Conservation (phyloP, 2,888 invertebrate genomes). For the Oscheius onirici region DNA sequence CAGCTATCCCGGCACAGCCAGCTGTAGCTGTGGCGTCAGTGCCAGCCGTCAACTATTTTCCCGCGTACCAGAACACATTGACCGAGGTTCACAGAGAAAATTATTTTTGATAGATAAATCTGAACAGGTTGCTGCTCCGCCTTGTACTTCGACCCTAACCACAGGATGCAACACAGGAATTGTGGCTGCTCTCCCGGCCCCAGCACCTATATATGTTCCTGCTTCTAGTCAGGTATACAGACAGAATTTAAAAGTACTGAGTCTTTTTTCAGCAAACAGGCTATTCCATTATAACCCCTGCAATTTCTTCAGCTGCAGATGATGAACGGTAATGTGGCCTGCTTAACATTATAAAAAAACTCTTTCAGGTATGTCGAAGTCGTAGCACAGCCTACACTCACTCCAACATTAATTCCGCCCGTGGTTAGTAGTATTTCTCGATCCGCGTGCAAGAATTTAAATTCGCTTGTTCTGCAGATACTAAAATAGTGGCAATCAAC, state of each 20-base stretch:
- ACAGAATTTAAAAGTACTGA: neutral
- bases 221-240: conserved; percentile 7
- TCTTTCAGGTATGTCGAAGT: conserved; percentile 17
- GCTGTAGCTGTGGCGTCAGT: conserved; percentile 22
- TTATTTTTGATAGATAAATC: neutral
- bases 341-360: neutral
- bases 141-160: conserved; percentile 26
- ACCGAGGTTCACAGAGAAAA: too few species aligned
- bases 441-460: too few species aligned
- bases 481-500: conserved; percentile 18
- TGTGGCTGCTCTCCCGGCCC: neutral
- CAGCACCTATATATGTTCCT: conserved; percentile 15
- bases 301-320: conserved; percentile 14
- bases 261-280: conserved; percentile 1
- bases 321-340: conserved; percentile 1
- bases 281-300: neutral
- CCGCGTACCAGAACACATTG: too few species aligned
- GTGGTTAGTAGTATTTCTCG: neutral
- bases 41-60: neutral
- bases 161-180: neutral
- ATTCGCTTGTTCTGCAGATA: neutral
- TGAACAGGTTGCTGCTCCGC: conserved; percentile 22
- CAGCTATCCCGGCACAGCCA: conserved; percentile 22
- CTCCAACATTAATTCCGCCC: conserved; percentile 25
- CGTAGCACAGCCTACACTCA: conserved; percentile 18